A percentile compares a stretch with the other conserved stretches of the same genome.
Conservation (phyloP, 2,797 vertebrate genomes). For the Tolypeutes matacus region DNA sequence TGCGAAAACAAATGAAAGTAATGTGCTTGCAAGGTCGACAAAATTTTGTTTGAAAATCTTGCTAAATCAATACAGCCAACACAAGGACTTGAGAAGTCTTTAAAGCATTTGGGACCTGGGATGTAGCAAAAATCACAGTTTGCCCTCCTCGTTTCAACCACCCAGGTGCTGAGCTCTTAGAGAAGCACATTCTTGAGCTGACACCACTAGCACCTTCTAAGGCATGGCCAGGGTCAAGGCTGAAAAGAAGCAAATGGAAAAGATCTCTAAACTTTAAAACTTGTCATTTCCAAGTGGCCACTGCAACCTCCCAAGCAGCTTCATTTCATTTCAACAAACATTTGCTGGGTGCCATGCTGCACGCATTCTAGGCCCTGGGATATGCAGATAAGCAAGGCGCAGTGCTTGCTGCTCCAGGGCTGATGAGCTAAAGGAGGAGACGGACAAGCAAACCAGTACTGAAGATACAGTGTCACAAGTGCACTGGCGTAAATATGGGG, state of each 20-base stretch:
- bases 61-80: neutral
- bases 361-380: neutral
- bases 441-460: neutral
- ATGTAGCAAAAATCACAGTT: no score
- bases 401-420: neutral
- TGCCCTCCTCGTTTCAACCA: neutral
- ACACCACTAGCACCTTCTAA: neutral
- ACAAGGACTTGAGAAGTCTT: neutral
- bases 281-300: neutral
- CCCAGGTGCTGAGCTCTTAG: neutral
- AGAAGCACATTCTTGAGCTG: neutral
- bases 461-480: neutral
- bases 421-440: neutral
- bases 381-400: neutral
- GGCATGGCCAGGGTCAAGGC: neutral
- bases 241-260: neutral
- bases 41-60: neutral
- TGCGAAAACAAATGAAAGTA: constrained; percentile 24
- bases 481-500: rapidly evolving
- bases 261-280: neutral
- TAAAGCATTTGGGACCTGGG: neutral
- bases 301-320: neutral
- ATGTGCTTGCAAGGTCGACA: neutral
- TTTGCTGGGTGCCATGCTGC: neutral
- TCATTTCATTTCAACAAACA: neutral